Base-by-base conservation (phyloP, 2,797 vertebrate genomes). In the Lithobates sylvaticus region DNA sequence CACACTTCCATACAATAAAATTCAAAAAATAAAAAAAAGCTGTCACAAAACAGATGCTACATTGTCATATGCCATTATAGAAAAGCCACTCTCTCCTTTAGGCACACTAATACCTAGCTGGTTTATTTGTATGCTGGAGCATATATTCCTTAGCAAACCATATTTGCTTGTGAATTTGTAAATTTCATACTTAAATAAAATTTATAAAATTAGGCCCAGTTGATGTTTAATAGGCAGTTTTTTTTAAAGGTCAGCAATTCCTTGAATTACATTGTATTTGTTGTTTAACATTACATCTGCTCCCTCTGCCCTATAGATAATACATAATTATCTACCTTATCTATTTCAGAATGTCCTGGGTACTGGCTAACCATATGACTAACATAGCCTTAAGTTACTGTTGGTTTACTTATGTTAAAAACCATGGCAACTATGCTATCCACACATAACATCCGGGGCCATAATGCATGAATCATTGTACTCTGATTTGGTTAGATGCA, bases 371-470 rank as follows among this genome's bases (percentile, higher is more conserved):
- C 54, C 21, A 61, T 21, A 54, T 54, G 18, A 21, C 50, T 54
- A 21, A 61, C 54, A 61, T 23, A 61, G 54, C 54, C 21, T 23
- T 61, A 61, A 23, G 54, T 61, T 61, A 23, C 54, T 61, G 54
- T 61, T 61, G 54, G 10, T 61, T 23, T 61, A 61, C 5, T 61
- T 23, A 61, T 12, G 21, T 61, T 61, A 61, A 23, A 61, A 61
- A 27, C 70, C 58, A 68, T 68, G 27, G 39, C 21, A 74, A 80
- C 77, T 50, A 16, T 81, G 1, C 26, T 27, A 26, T 61, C 21
- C 34, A 29, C 27, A 65, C 10, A 21, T 42, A 82, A 50, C 70
- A 82, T 29, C 69, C 44, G 80, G 80, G 21, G 69, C 70, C 16
- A 74, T 82, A 26, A 82, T 65, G 29, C 10, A 64, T 44, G n/a